Base-by-base conservation (phyloP, 2,888 invertebrate genomes). In the Gisinianus flammeolus region DNA sequence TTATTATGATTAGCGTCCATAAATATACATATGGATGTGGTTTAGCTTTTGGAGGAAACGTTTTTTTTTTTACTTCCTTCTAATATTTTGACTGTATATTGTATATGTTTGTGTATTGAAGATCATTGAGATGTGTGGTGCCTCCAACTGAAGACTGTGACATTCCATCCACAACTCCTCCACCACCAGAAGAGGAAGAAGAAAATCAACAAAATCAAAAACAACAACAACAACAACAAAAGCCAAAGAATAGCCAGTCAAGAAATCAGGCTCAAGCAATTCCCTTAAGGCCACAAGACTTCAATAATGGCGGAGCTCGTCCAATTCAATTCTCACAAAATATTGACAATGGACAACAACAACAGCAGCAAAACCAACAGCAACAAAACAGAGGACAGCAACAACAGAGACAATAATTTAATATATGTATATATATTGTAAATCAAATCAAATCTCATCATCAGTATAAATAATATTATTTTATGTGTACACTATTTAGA, bases 131-230 rank as follows among this genome's bases (percentile, higher is more conserved):
- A 83, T 95, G 95, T 87, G 94, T 95, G 35, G 94, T 94, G 8
- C 95, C 95, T 0, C 95, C 95, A 6, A 95, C 95, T 52, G 94
- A 94, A 85, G 95, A 95, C 86, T 95, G 95, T 85, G 94, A 95
- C 84, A 89, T 94, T 0, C 94, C 94, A 0, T 92, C 94, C 79
- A 94, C 94, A 28, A 91, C 92, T 0, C 90, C 92, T 0, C 89
- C 91, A 0, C 91, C 91, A 0, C 88, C 89, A 28, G 91, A 90
- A 83, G 91, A 91, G 74, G 85, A 85, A 30, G 86, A 86, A 31
- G 85, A 85, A 62, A 85, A 86, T 54, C 83, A 85, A 24, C 84
- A 85, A 78, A 82, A 84, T 66, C 70, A 83, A 30, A 83, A 86
- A 31, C 85, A 85, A 56, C 85, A 86, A 54, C 83, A 85, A 22